Conservation (phyloP, 2,113 vertebrate species). For the Promerops cafer region DNA sequence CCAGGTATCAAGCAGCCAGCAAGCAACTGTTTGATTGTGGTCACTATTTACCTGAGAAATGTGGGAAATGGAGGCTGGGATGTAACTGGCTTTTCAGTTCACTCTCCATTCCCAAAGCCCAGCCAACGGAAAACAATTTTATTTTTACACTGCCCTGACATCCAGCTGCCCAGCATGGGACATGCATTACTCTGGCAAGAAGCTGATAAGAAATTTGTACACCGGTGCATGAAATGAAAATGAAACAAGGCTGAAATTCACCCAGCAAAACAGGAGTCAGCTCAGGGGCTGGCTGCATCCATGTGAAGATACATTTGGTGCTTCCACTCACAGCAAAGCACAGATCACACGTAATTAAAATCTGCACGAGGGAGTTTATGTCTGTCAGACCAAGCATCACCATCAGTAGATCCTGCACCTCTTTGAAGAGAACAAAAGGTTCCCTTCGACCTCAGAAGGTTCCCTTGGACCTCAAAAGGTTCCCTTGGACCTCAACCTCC, state of each 20-base stretch:
- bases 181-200: not conserved
- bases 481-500: not conserved
- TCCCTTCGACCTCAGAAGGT: not conserved
- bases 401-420: not conserved
- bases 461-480: not conserved
- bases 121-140: not conserved
- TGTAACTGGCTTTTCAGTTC: not conserved
- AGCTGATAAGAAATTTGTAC: conserved; percentile 37
- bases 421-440: not conserved
- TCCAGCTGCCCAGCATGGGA: not conserved
- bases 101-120: not conserved
- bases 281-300: not conserved
- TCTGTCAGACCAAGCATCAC: not conserved
- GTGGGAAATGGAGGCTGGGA: not conserved
- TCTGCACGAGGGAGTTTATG: not conserved
- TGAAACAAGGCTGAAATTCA: conserved; percentile 4
- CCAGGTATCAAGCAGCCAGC: not conserved
- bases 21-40: not conserved
- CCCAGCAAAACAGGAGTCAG: not conserved
- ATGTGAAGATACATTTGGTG: not conserved
- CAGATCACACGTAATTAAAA: not conserved
- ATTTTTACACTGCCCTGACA: not conserved
- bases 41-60: not conserved
- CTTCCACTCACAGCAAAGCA: not conserved
- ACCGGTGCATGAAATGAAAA: not conserved